phyloP scores from a whole-genome alignment of 2,113 vertebrate species.

The Typhlomys cinereus region DNA sequence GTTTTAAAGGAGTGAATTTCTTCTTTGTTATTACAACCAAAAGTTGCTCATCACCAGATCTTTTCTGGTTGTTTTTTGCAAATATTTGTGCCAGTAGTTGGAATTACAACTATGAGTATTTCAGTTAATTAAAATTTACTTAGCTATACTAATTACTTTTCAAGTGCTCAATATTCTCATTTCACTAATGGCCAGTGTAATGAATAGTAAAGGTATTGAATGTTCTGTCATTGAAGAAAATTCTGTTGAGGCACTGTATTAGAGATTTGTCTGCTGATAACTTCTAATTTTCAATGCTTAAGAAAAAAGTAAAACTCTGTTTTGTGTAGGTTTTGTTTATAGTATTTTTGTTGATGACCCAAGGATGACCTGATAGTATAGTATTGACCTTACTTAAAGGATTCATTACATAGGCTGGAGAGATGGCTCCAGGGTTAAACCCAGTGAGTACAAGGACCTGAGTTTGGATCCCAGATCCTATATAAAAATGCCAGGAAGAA shows the following conservation, averaged over 20 bases:
- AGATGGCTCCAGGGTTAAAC: background rate
- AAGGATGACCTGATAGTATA: slow-evolving; percentile 13
- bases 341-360: slow-evolving; percentile 17
- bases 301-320: slow-evolving; percentile 27
- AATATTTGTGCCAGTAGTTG: background rate
- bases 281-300: background rate
- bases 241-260: background rate
- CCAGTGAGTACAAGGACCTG: background rate
- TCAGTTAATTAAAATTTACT: slow-evolving; percentile 39
- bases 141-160: slow-evolving; percentile 32
- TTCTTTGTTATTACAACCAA: background rate
- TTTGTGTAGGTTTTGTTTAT: background rate
- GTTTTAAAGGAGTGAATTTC: background rate
- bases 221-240: background rate
- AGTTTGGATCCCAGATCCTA: background rate
- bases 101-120: background rate
- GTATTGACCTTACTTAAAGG: slow-evolving; percentile 42
- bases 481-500: no score
- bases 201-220: background rate
- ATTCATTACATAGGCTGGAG: background rate
- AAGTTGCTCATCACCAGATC: background rate
- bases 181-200: background rate
- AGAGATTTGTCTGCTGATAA: background rate
- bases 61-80: background rate
- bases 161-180: background rate